phyloP scores from a whole-genome alignment of 1,140 invertebrate species.

The Choristoneura fumiferana region DNA sequence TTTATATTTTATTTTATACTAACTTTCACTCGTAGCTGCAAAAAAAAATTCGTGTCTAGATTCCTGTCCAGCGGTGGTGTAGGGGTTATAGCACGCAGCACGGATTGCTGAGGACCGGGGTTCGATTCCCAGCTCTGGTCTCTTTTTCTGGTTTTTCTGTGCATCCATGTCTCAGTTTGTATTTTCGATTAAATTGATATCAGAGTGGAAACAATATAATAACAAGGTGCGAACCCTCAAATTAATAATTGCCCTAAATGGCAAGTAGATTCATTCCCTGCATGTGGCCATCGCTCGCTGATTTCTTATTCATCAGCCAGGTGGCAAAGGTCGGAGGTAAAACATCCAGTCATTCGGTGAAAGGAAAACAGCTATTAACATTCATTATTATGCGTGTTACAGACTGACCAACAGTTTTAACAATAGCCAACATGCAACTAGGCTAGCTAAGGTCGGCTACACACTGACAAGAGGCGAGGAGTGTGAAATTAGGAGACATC shows the following conservation, averaged over 20 bases:
- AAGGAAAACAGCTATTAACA: constrained; percentile 20
- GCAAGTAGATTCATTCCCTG: constrained; percentile 16
- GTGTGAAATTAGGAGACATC: background rate
- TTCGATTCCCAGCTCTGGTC: too few species aligned
- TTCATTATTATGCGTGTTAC: constrained; percentile 17
- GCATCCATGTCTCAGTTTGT: too few species aligned
- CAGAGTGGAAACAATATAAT: too few species aligned
- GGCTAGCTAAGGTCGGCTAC: background rate
- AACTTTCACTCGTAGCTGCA: too few species aligned
- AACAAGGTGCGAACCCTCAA: background rate
- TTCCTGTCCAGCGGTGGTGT: too few species aligned
- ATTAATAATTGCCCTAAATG: constrained; percentile 17
- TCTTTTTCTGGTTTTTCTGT: too few species aligned
- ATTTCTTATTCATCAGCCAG: constrained; percentile 20
- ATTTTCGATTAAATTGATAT: too few species aligned
- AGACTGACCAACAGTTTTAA: constrained; percentile 17
- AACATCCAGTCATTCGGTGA: constrained; percentile 18
- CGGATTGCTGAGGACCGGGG: too few species aligned
- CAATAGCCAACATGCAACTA: constrained; percentile 12
- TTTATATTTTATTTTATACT: too few species aligned
- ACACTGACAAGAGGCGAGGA: background rate
- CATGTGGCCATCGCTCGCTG: constrained; percentile 15
- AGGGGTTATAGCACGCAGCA: too few species aligned
- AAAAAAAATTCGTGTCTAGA: too few species aligned
- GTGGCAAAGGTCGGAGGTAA: constrained; percentile 14